Evolutionary conservation across 2,888 invertebrate genomes (phyloP).

Genomic region (Melanostoma scalare): DNA sequence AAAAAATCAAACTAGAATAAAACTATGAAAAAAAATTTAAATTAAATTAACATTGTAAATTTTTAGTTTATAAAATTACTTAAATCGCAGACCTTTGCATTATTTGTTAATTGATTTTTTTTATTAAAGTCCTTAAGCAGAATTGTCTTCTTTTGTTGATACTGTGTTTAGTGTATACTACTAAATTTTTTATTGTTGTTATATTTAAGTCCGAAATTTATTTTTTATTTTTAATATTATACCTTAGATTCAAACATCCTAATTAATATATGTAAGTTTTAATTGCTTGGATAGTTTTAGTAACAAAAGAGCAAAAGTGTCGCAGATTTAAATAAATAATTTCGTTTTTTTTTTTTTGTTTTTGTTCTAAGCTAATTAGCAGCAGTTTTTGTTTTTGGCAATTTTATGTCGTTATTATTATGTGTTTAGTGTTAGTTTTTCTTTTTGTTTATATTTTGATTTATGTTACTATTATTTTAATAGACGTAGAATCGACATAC

Average conservation of each 20-base stretch:
- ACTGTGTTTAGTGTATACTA: slow-evolving; percentile 19
- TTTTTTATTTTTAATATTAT: slow-evolving; percentile 14
- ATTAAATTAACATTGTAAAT: slow-evolving; percentile 37
- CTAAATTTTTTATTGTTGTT: slow-evolving; percentile 30
- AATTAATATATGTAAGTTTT: slow-evolving; percentile 29
- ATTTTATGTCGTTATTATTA: slow-evolving; percentile 46
- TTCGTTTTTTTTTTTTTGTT: slow-evolving; percentile 42
- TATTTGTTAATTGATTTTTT: neutral
- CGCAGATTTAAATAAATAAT: slow-evolving; percentile 54
- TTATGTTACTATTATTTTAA: slow-evolving; percentile 63
- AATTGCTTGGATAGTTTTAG: slow-evolving; percentile 51
- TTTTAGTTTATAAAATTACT: slow-evolving; percentile 31
- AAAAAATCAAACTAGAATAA: slow-evolving; percentile 43
- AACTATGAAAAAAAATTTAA: slow-evolving; percentile 33
- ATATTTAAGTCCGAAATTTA: slow-evolving; percentile 24
- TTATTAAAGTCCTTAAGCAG: slow-evolving; percentile 49
- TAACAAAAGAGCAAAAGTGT: slow-evolving; percentile 59
- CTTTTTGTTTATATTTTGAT: slow-evolving; percentile 31
- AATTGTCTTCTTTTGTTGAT: slow-evolving; percentile 55
- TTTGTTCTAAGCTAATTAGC: slow-evolving; percentile 40
- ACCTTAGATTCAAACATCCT: slow-evolving; percentile 20
- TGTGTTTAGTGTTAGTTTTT: slow-evolving; percentile 43
- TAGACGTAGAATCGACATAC: slow-evolving; percentile 76
- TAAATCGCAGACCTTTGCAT: slow-evolving; percentile 42
- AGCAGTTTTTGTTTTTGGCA: slow-evolving; percentile 66